Evolutionary conservation across 1,140 invertebrate species (phyloP), one percentile per base, ranked within the genome.

Genomic region (Papilio helenus): DNA sequence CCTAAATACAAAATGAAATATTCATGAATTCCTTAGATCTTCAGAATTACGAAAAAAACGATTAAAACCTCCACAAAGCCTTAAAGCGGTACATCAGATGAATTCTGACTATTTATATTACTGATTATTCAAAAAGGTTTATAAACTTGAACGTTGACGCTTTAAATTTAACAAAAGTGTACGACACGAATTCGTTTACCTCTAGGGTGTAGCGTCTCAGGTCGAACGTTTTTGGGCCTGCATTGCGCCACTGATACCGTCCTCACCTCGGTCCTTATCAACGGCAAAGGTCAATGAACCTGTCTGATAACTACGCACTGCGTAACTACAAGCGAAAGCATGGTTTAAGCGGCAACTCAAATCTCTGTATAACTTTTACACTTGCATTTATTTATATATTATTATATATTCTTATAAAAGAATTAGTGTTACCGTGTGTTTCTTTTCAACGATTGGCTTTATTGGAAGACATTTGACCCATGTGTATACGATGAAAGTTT

Each of bases 221-320:
- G 78, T 83, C 79, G 82, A 84, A 80, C 85, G 81, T 88, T 91
- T 92, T 91, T 81, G 89, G 86, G 84, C 82, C 90, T 91, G 89
- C 89, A 92, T 88, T 91, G 88, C 90, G 89, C 85, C 88, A 89
- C 88, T 90, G 87, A 92, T 92, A 90, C 88, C 85, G 86, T 86
- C 81, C 85, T 88, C 87, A 87, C 87, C 88, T 87, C 88, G 86
- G 80, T 80, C 82, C 87, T 92, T 91, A 91, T 91, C 89, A 90
- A 76, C 79, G 79, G 73, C 71, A 71, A 80, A 82, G 89, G 86
- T 90, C 87, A 84, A 84, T 80, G 87, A 86, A 83, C 88, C 82
- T 80, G 71, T 71, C 61, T 86, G 87, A 90, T 89, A 90, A 87
- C 85, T 80, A 55, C 51, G 29, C 80, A 51, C 71, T 78, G 46